Base-by-base conservation (phyloP, 2,888 invertebrate species). In the Volucella zonaria region DNA sequence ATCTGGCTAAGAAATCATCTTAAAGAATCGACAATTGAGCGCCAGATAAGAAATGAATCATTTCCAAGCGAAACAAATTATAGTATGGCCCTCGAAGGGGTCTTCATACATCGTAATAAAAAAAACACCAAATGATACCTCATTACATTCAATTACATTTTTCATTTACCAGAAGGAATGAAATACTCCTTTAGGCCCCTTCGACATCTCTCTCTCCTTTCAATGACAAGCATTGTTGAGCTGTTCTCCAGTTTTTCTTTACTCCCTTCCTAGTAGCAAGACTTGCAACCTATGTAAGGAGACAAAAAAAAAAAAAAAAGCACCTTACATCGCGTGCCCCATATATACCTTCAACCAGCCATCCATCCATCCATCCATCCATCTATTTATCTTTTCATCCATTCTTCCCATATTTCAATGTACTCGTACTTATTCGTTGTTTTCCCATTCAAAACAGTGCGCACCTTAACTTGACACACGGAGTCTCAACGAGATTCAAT, bases 141-240 rank as follows among this genome's bases (percentile, higher is more conserved):
- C 51, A 15, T n/a, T n/a, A n/a, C 12, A 45, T 42, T 45, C 15
- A 61, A 43, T 23, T 61, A 49, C 47, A 62, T 38, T 49, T 8
- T 40, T 64, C n/a, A 52, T n/a, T 42, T n/a, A 31, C n/a, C 42
- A 52, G 67, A 47, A 67, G 51, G 66, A 75, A 56, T 40, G 49
- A 70, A 62, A 38, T 56, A 56, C 58, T 64, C 58, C 10, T 58
- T 31, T 6, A 31, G 31, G 49, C 71, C 42, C 62, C 70, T 71
- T 64, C 71, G 58, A 38, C 38, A 51, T n/a, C 49, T 15, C 31
- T 14, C 14, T 49, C 51, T 51, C 58, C n/a, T 49, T 49, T 51
- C 11, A 82, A 82, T 66, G 70, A 61, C 61, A 66, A 66, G 70
- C 61, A 40, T 76, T 70, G 76, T 82, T 82, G 18, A 64, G 62